Conservation (phyloP, 2,888 invertebrate genomes). For the Theretra japonica region DNA sequence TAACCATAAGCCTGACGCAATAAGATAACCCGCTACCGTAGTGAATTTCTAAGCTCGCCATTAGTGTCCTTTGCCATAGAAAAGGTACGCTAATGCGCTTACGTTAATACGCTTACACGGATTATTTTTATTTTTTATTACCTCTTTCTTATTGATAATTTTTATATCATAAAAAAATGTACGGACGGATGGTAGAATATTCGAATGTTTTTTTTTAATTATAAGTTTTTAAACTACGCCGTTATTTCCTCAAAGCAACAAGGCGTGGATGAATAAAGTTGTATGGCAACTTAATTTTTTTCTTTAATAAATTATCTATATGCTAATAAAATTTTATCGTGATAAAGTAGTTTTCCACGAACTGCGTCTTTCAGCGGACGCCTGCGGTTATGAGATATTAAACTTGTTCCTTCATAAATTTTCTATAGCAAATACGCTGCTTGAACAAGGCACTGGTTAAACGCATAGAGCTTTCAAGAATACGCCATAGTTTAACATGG, state of each 20-base stretch:
- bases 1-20: constrained; percentile 14
- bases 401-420: constrained; percentile 36
- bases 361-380: constrained; percentile 35
- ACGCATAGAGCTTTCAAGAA: background rate
- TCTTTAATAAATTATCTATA: constrained; percentile 26
- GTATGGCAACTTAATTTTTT: background rate
- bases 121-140: constrained; percentile 32
- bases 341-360: constrained; percentile 40
- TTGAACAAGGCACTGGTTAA: background rate
- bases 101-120: constrained; percentile 27
- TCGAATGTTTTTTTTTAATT: background rate
- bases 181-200: background rate
- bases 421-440: constrained; percentile 12
- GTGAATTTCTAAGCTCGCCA: constrained; percentile 17
- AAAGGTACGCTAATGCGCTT: constrained; percentile 25
- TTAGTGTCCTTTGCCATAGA: constrained; percentile 8
- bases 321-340: constrained; percentile 38
- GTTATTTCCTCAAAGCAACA: background rate
- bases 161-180: background rate
- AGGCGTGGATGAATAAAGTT: background rate
- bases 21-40: background rate
- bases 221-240: background rate
- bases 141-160: background rate
- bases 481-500: no score
- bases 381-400: constrained; percentile 40